Evolutionary conservation across 1,140 invertebrate genomes (phyloP).

Genomic region (Bombus breviceps): DNA sequence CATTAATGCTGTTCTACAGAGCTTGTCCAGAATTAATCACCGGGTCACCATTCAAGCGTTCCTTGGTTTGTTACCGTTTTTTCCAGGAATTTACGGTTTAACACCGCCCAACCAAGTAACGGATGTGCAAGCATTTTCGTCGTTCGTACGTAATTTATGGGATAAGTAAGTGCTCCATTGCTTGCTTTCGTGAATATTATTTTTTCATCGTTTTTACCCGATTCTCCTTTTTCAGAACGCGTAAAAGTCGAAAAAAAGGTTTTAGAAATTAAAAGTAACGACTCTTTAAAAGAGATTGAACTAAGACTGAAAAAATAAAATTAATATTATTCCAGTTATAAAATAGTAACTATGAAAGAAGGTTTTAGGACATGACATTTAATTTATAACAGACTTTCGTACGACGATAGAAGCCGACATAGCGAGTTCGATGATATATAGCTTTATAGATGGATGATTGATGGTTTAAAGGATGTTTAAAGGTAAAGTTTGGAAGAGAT

Average conservation of each 20-base stretch:
- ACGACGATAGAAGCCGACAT: not conserved
- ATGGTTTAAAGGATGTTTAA: not conserved
- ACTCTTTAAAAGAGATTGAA: too few species aligned
- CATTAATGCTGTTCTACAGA: slow-evolving; percentile 42
- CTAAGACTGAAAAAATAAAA: not conserved
- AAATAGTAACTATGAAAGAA: not conserved
- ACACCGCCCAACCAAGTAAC: not conserved
- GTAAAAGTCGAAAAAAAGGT: not conserved
- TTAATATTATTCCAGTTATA: not conserved
- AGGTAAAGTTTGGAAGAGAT: slow-evolving; percentile 1
- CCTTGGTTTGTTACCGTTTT: slow-evolving; percentile 7
- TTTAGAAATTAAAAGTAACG: too few species aligned
- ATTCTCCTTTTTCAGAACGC: not conserved
- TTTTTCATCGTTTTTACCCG: not conserved
- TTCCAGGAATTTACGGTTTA: not conserved
- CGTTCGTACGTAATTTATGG: not conserved
- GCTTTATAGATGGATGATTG: not conserved
- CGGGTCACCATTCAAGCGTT: not conserved
- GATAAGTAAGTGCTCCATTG: not conserved
- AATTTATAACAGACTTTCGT: not conserved
- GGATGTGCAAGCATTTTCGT: not conserved
- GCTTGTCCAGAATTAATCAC: slow-evolving; percentile 38
- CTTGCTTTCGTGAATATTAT: not conserved
- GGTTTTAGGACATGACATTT: not conserved
- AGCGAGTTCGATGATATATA: not conserved